These are phyloP conservation scores for Salvelinus namaycush DNA, from an alignment of 2,113 vertebrate genomes.

Conservation along the genomic window DNA sequence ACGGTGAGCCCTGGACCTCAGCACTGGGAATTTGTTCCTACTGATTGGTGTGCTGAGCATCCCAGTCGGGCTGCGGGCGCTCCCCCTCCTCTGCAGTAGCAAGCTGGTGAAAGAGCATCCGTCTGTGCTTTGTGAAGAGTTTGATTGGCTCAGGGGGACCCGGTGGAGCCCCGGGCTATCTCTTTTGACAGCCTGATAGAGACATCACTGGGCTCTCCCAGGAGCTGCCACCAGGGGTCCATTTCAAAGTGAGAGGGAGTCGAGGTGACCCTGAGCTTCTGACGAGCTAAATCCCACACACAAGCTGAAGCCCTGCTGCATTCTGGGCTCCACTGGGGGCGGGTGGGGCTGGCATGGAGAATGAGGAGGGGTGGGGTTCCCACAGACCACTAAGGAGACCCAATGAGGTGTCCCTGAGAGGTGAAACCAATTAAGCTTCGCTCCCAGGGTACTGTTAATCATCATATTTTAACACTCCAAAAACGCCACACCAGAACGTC, in stretches of 20 bases:
- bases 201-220: conserved; percentile 80
- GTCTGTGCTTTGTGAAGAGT: conserved; percentile 77
- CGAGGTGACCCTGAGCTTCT: conserved; percentile 78
- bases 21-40: conserved; percentile 64
- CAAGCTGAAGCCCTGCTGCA: conserved; percentile 66
- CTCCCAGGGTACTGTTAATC: conserved; percentile 61
- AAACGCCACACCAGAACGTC: conserved; percentile 9
- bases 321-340: conserved; percentile 58
- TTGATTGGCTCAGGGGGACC: conserved; percentile 81
- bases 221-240: conserved; percentile 79
- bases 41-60: conserved; percentile 58
- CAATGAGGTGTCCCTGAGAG: conserved; percentile 64
- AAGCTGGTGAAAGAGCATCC: conserved; percentile 78
- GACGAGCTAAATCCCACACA: conserved; percentile 77
- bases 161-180: conserved; percentile 77
- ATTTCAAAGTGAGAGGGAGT: conserved; percentile 80
- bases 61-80: conserved; percentile 24
- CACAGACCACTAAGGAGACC: conserved; percentile 62
- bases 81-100: conserved; percentile 62
- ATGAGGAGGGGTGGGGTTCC: conserved; percentile 18
- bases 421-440: conserved; percentile 73
- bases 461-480: conserved; percentile 31
- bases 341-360: conserved; percentile 5
- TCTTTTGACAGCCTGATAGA: conserved; percentile 84
- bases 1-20: conserved; percentile 55